These are phyloP conservation scores for Cremastobaeus sp. DNA, from an alignment of 2,888 invertebrate genomes.

Conservation along the genomic window DNA sequence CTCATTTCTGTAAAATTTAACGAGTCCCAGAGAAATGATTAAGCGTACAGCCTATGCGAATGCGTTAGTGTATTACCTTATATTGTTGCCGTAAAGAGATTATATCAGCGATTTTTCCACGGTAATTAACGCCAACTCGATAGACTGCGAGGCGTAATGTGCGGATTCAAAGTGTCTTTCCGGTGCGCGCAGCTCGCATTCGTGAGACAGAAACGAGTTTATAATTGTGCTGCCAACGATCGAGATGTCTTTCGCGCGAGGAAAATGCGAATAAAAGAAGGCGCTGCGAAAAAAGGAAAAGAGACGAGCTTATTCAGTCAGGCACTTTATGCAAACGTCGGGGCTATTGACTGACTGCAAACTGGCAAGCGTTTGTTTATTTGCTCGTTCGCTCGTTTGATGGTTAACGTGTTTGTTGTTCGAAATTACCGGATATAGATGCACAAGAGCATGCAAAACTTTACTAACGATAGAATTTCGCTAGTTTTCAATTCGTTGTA, in stretches of 20 bases:
- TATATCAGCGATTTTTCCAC: constrained; percentile 62
- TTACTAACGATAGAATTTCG: constrained; percentile 14
- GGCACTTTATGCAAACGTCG: constrained; percentile 33
- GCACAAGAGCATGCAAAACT: constrained; percentile 11
- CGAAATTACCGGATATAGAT: not conserved
- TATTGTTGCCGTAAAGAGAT: constrained; percentile 58
- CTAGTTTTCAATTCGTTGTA: constrained; percentile 6
- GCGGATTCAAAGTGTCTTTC: constrained; percentile 54
- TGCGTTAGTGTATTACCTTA: constrained; percentile 34
- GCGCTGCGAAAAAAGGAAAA: constrained; percentile 20
- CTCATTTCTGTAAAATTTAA: constrained; percentile 24
- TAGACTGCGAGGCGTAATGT: constrained; percentile 56
- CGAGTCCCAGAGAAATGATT: constrained; percentile 38
- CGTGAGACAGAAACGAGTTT: constrained; percentile 60
- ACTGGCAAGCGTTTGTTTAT: constrained; percentile 16
- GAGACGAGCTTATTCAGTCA: constrained; percentile 26
- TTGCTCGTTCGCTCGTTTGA: constrained; percentile 18
- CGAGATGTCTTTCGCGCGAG: constrained; percentile 40
- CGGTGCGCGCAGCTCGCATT: constrained; percentile 46
- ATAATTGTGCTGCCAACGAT: constrained; percentile 52
- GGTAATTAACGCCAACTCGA: constrained; percentile 60
- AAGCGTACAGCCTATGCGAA: constrained; percentile 14
- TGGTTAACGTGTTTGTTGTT: constrained; percentile 13
- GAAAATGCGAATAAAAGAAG: constrained; percentile 15
- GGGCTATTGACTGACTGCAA: constrained; percentile 28